phyloP scores from a whole-genome alignment of 2,888 invertebrate genomes.

The Zootermopsis nevadensis region DNA sequence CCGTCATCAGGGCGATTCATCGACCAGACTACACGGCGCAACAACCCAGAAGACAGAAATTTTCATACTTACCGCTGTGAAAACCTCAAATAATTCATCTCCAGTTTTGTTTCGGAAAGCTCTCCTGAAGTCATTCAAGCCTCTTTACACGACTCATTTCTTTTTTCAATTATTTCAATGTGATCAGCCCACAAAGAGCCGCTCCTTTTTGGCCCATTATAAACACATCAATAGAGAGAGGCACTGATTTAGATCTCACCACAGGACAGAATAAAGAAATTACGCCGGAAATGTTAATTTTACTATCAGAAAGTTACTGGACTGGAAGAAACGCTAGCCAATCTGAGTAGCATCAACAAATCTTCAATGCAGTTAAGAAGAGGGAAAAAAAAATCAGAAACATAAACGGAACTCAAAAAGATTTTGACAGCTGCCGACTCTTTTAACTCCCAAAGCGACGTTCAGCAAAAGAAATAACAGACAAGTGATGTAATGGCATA shows the following conservation, averaged over 20 bases:
- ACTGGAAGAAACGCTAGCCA: neutral
- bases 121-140: too few species aligned
- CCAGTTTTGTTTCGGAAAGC: too few species aligned
- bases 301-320: neutral
- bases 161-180: too few species aligned
- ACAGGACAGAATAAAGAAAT: neutral
- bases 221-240: neutral
- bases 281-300: conserved; percentile 11
- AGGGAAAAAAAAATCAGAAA: neutral
- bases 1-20: too few species aligned
- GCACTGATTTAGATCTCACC: neutral
- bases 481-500: conserved; percentile 33
- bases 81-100: too few species aligned
- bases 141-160: too few species aligned
- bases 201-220: neutral
- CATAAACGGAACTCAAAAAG: conserved; percentile 17
- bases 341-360: neutral
- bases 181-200: too few species aligned
- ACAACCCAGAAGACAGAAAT: too few species aligned
- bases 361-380: neutral
- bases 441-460: neutral
- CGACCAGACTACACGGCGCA: too few species aligned
- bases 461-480: conserved; percentile 6
- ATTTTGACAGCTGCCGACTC: conserved; percentile 30
- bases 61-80: too few species aligned